Evolutionary conservation across 2,797 vertebrate species (phyloP).

Genomic region (Ibycter americanus): DNA sequence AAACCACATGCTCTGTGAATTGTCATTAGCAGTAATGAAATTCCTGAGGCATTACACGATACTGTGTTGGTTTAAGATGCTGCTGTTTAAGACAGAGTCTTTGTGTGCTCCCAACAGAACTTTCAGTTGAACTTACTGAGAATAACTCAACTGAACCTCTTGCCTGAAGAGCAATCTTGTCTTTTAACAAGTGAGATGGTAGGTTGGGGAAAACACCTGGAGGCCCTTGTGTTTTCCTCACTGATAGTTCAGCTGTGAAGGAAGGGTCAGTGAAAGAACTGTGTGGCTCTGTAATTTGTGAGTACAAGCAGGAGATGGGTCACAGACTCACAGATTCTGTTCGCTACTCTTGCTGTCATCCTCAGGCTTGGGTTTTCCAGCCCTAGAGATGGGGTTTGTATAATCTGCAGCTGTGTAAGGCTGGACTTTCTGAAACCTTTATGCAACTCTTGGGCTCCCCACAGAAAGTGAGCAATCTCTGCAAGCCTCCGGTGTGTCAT

Average conservation of each 20-base stretch:
- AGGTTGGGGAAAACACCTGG: not conserved
- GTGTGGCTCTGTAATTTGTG: not conserved
- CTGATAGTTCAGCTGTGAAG: not conserved
- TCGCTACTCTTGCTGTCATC: not conserved
- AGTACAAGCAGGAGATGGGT: not conserved
- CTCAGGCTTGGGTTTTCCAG: not conserved
- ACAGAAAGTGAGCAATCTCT: not conserved
- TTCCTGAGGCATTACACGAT: not conserved
- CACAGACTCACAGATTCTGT: not conserved
- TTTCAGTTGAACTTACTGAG: not conserved
- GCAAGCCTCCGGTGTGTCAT: not conserved
- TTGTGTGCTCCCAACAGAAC: not conserved
- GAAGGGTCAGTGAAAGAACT: not conserved
- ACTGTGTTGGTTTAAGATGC: not conserved
- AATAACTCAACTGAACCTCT: not conserved
- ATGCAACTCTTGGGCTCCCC: not conserved
- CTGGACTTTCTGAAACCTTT: not conserved
- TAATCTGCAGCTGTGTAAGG: not conserved
- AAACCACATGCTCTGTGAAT: not conserved
- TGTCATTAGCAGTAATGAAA: not conserved
- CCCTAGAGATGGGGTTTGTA: not conserved
- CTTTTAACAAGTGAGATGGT: not conserved
- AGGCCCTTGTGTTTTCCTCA: not conserved
- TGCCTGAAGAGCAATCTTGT: not conserved
- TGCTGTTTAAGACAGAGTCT: not conserved